Percentiles rank a stretch among this genome's conserved stretches.
phyloP scores from a whole-genome alignment of 2,797 vertebrate genomes.

The Rallus crepitans region DNA sequence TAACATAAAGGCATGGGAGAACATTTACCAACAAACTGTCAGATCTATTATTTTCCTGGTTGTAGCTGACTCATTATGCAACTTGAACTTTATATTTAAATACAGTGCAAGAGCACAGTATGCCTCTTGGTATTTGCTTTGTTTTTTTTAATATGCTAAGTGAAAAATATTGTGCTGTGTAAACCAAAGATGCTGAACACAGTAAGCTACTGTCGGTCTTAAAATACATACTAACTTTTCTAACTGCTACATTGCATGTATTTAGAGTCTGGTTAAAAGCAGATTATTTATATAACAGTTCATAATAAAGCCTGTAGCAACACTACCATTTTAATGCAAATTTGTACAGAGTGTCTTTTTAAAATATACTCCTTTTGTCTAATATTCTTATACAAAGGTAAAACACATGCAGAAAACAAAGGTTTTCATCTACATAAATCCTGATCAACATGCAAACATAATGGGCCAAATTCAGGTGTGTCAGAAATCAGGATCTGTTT shows the following conservation, averaged over 20 bases:
- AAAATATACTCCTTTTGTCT: conserved; percentile 9
- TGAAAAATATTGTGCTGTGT: conserved; percentile 16
- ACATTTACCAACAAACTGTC: not conserved
- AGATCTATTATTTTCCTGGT: not conserved
- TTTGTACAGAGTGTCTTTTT: not conserved
- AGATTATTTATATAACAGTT: conserved; percentile 34
- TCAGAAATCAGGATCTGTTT: not conserved
- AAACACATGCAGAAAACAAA: not conserved
- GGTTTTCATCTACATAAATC: not conserved
- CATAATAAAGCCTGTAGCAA: not conserved
- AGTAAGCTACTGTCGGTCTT: not conserved
- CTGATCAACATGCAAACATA: not conserved
- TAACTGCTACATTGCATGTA: not conserved
- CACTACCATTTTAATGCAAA: conserved; percentile 18
- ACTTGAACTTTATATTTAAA: conserved; percentile 37
- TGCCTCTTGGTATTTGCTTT: conserved; percentile 17
- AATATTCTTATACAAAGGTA: not conserved
- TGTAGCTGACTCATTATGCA: not conserved
- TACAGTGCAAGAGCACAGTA: not conserved
- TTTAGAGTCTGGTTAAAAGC: conserved; percentile 26
- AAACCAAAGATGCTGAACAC: not conserved
- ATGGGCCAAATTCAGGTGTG: not conserved
- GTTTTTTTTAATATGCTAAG: not conserved
- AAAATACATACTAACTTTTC: conserved; percentile 26
- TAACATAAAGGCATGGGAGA: not conserved